Evolutionary conservation across 30 jellyfish, hydroid and myxozoan species (phyloP).

Genomic region (Hydra vulgaris): DNA sequence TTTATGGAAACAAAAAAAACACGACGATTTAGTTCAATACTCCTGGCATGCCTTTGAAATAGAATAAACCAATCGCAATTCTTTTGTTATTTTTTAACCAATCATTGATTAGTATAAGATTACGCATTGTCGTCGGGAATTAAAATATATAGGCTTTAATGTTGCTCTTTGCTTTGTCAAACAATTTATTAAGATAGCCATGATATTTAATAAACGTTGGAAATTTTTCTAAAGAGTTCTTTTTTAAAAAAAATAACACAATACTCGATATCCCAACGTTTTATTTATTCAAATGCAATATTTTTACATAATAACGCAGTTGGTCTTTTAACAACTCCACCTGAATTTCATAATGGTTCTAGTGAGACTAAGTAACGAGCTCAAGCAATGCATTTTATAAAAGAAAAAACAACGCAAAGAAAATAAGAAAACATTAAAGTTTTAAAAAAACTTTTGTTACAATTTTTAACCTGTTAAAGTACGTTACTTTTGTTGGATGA

Average conservation of each 20-base stretch:
- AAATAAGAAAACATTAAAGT: background rate
- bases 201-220: background rate
- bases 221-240: too few relatives aligned
- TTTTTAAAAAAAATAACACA: background rate
- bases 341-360: background rate
- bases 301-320: background rate
- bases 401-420: background rate
- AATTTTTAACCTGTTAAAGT: too few relatives aligned
- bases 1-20: background rate
- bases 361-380: background rate
- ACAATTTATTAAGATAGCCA: background rate
- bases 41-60: background rate
- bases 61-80: background rate
- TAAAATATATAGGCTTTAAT: background rate
- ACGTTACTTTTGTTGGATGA: too few relatives aligned
- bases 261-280: background rate
- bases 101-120: background rate
- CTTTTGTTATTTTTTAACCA: background rate
- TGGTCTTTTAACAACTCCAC: background rate
- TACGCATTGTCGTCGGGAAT: background rate
- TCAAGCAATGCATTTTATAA: background rate
- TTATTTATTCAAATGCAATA: background rate
- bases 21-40: background rate
- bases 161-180: background rate
- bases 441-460: background rate